These are phyloP conservation scores for Poeciliopsis retropinna DNA, from an alignment of 2,113 vertebrate genomes.

Conservation along the genomic window DNA sequence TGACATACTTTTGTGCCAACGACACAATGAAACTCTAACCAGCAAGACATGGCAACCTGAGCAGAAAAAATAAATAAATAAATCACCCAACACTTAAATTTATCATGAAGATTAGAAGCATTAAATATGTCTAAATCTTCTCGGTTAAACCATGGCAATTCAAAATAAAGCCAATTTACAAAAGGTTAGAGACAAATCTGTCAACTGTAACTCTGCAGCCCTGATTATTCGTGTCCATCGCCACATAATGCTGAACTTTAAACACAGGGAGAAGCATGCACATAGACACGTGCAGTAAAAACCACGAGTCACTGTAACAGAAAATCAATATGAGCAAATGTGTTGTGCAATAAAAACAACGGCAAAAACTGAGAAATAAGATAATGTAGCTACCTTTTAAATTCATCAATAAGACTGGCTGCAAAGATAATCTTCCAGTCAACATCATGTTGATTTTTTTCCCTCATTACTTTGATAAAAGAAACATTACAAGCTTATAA, in stretches of 20 bases:
- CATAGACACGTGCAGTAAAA: neutral
- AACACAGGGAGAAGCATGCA: neutral
- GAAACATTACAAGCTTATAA: neutral
- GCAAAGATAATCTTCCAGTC: neutral
- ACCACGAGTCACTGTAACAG: neutral
- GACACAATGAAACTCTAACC: neutral
- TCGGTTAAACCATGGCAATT: neutral
- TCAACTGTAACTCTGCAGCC: neutral
- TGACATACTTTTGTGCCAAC: too few relatives aligned
- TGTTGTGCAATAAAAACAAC: neutral
- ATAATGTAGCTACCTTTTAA: neutral
- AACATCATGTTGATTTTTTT: too few relatives aligned
- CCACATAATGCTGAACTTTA: neutral
- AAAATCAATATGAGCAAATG: neutral
- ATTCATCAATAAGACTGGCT: too few relatives aligned
- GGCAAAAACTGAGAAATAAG: neutral
- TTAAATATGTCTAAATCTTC: neutral
- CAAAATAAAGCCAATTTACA: neutral
- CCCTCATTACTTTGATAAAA: neutral
- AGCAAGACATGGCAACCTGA: neutral
- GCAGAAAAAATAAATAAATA: too few relatives aligned
- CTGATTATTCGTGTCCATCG: neutral
- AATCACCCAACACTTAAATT: neutral
- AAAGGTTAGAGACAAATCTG: neutral
- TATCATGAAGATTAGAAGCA: neutral